phyloP scores from a whole-genome alignment of 1,140 invertebrate species.

The Ips nitidus region DNA sequence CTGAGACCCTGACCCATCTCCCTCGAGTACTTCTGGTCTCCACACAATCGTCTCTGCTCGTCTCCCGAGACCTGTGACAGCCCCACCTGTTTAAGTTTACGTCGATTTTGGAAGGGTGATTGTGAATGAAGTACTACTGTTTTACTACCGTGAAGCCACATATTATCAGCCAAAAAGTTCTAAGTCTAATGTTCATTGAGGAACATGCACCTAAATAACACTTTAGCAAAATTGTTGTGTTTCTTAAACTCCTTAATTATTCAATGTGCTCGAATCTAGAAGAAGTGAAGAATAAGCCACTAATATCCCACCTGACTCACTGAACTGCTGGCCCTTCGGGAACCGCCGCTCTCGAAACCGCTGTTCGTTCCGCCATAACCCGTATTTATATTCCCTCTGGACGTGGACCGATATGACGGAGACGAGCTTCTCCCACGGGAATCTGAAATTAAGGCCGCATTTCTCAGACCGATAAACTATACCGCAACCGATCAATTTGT shows the following conservation, averaged over 20 bases:
- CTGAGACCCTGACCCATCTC: constrained; percentile 48
- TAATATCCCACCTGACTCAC: constrained; percentile 64
- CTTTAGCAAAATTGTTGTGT: too few relatives aligned
- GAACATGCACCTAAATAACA: too few relatives aligned
- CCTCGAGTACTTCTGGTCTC: constrained; percentile 55
- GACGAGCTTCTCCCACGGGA: constrained; percentile 59
- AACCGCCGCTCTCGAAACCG: constrained; percentile 60
- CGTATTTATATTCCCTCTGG: constrained; percentile 56
- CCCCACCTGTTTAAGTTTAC: constrained; percentile 45
- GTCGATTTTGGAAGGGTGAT: constrained; percentile 24
- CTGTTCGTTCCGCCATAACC: constrained; percentile 54
- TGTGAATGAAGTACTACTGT: not conserved
- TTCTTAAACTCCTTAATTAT: too few relatives aligned
- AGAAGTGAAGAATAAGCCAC: not conserved
- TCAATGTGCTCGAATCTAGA: too few relatives aligned
- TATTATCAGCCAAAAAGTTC: not conserved
- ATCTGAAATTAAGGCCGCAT: constrained; percentile 38
- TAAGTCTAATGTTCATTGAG: too few relatives aligned
- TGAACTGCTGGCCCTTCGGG: constrained; percentile 68
- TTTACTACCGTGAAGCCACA: constrained; percentile 1
- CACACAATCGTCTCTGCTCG: constrained; percentile 68
- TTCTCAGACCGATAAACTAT: not conserved
- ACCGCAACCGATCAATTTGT: not conserved
- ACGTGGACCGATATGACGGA: constrained; percentile 59
- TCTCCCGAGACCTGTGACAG: constrained; percentile 69